A percentile compares a stretch with the other conserved stretches of the same genome.
Evolutionary conservation across 1,140 invertebrate species (phyloP).

Genomic region (Leptonema lineaticorne): DNA sequence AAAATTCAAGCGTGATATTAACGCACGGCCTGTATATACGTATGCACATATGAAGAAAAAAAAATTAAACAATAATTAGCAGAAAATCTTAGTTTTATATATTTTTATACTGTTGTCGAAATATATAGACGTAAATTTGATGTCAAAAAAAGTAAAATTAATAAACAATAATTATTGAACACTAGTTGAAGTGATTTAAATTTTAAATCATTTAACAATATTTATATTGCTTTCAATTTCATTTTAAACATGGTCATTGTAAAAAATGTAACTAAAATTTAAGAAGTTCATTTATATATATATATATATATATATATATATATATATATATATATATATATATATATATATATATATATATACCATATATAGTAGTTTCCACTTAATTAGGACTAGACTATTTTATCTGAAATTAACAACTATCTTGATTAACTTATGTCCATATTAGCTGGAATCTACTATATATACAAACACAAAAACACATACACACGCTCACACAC

Average conservation of each 20-base stretch:
- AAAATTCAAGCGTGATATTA: too few relatives aligned
- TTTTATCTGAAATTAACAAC: too few relatives aligned
- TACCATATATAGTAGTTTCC: too few relatives aligned
- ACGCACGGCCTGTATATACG: too few relatives aligned
- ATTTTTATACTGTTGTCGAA: slow-evolving; percentile 39
- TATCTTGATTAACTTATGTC: too few relatives aligned
- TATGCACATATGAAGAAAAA: background rate
- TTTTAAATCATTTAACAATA: background rate
- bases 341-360: slow-evolving; percentile 7
- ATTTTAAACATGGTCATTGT: background rate
- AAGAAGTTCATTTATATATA: background rate
- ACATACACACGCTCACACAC: too few relatives aligned
- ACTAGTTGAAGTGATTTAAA: slow-evolving; percentile 7
- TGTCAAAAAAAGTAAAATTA: slow-evolving; percentile 21
- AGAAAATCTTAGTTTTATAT: slow-evolving; percentile 36
- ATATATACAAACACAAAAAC: too few relatives aligned
- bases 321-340: slow-evolving; percentile 1
- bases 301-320: slow-evolving; percentile 8
- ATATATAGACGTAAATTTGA: slow-evolving; percentile 37
- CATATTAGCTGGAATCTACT: too few relatives aligned
- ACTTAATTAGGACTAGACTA: too few relatives aligned
- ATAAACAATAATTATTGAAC: too few relatives aligned
- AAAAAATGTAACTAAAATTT: too few relatives aligned
- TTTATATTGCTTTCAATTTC: slow-evolving; percentile 11
- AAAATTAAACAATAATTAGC: slow-evolving; percentile 35